A percentile compares a stretch with the other conserved stretches of the same genome.
phyloP scores from a whole-genome alignment of 2,888 invertebrate genomes.

The Nudaria mundana region DNA sequence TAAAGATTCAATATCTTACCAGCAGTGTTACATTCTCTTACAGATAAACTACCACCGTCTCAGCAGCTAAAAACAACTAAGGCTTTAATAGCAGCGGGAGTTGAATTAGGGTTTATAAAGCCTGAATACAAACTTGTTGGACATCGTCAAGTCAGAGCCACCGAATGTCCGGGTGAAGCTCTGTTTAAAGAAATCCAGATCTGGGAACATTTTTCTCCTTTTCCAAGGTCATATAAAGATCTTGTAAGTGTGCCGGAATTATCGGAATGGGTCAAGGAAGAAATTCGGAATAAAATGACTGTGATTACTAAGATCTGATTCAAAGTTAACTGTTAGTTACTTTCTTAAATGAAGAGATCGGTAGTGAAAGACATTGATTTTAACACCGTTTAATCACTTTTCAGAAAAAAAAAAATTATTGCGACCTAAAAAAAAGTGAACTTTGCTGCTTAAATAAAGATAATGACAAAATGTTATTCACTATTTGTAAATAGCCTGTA shows the following conservation, averaged over 20 bases:
- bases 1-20: too few relatives aligned
- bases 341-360: too few relatives aligned
- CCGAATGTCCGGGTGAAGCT: constrained; percentile 85
- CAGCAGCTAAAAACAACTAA: constrained; percentile 77
- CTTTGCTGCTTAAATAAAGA: too few relatives aligned
- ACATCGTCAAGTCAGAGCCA: constrained; percentile 75
- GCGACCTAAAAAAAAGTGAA: too few relatives aligned
- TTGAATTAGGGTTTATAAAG: constrained; percentile 80
- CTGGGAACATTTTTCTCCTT: constrained; percentile 61
- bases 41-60: constrained; percentile 81
- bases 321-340: too few relatives aligned
- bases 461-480: too few relatives aligned
- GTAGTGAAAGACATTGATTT: too few relatives aligned
- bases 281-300: neutral
- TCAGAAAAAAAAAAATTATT: too few relatives aligned
- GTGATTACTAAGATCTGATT: too few relatives aligned
- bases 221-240: constrained; percentile 1
- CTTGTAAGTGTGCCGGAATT: neutral
- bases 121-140: constrained; percentile 82
- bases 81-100: constrained; percentile 80
- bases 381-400: too few relatives aligned
- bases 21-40: constrained; percentile 28
- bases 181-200: constrained; percentile 82
- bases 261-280: neutral
- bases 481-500: too few relatives aligned